These are phyloP conservation scores for Agapornis roseicollis DNA, from an alignment of 2,113 vertebrate genomes.

Conservation along the genomic window DNA sequence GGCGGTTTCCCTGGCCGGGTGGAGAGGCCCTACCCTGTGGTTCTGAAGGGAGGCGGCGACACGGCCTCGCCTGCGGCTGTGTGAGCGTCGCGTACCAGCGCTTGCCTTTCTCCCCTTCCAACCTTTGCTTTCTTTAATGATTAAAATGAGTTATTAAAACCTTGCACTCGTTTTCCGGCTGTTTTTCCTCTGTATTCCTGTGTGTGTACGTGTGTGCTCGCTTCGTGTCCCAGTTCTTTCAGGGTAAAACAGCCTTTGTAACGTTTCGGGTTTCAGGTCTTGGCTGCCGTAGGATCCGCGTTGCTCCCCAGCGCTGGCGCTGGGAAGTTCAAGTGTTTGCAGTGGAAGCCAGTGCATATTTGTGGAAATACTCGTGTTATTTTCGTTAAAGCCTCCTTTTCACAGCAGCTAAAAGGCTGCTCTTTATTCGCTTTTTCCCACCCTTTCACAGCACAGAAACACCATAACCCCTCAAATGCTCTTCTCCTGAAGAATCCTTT, in stretches of 20 bases:
- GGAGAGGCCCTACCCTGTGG: not conserved
- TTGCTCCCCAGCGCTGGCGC: not conserved
- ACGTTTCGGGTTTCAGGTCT: not conserved
- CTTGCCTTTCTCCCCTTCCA: not conserved
- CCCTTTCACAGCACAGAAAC: slow-evolving; percentile 33
- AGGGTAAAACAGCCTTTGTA: not conserved
- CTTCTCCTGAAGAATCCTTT: slow-evolving; percentile 53
- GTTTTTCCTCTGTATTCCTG: not conserved
- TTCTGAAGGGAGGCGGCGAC: not conserved
- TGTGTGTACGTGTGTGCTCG: rapidly evolving
- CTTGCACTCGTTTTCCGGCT: not conserved
- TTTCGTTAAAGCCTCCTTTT: slow-evolving; percentile 57
- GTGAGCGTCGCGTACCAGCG: not conserved
- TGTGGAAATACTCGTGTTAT: slow-evolving; percentile 14
- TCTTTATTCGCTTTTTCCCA: slow-evolving; percentile 58
- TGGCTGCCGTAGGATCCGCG: rapidly evolving
- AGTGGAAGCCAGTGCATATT: not conserved
- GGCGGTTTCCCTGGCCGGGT: not conserved
- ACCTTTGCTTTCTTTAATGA: not conserved
- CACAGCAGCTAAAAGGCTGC: slow-evolving; percentile 36
- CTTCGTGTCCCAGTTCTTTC: not conserved
- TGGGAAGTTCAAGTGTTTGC: not conserved
- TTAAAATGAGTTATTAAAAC: slow-evolving; percentile 19
- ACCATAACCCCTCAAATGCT: slow-evolving; percentile 56
- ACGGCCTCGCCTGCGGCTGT: not conserved